phyloP scores from a whole-genome alignment of 2,113 vertebrate genomes.

The Rostratula benghalensis region DNA sequence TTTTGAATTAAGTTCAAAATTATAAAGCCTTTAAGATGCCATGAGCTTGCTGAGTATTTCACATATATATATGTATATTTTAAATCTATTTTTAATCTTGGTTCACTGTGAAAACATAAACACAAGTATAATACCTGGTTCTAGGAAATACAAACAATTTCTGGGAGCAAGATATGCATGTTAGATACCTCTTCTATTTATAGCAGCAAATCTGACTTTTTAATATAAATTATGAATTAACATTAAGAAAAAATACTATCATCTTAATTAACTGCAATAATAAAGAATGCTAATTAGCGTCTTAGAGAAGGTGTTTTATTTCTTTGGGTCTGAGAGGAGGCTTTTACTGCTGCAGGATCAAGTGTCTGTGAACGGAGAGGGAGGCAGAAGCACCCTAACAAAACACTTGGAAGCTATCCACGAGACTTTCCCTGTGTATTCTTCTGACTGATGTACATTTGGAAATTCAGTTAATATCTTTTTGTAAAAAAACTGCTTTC shows the following conservation, averaged over 20 bases:
- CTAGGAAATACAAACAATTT: not conserved
- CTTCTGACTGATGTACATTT: not conserved
- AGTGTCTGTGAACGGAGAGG: constrained; percentile 36
- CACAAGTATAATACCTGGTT: not conserved
- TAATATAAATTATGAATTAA: constrained; percentile 38
- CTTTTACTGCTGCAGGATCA: constrained; percentile 60
- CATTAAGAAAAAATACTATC: constrained; percentile 17
- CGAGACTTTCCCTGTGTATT: not conserved
- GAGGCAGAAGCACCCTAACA: constrained; percentile 36
- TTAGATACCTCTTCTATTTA: not conserved
- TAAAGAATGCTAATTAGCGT: constrained; percentile 70
- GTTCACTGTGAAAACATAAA: not conserved
- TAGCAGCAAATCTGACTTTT: not conserved
- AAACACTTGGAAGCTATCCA: constrained; percentile 61
- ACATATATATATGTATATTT: not conserved
- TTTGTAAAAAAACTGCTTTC: not conserved
- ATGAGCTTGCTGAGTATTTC: not conserved
- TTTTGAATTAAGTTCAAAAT: not conserved
- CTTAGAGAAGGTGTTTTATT: constrained; percentile 60
- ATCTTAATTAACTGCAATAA: constrained; percentile 59
- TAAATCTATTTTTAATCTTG: not conserved
- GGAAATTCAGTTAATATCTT: not conserved
- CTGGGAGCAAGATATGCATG: not conserved
- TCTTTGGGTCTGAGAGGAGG: constrained; percentile 56
- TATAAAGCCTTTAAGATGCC: not conserved